Evolutionary conservation across 2,888 invertebrate genomes (phyloP), one percentile per base, ranked within the genome.

Genomic region (Trilocha varians): DNA sequence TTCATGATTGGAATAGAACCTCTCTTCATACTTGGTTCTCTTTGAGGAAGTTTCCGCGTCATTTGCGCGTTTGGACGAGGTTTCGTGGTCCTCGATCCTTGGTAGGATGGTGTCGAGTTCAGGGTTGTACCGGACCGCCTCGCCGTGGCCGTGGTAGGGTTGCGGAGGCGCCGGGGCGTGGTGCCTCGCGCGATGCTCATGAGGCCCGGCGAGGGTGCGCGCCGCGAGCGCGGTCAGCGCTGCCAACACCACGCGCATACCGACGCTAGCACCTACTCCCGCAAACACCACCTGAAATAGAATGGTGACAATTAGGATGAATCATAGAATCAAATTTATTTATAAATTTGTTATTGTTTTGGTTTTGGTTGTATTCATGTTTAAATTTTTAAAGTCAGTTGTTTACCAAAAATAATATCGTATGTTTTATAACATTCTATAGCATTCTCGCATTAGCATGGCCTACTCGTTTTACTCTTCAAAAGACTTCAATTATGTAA

Each of bases 111-210:
- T 85, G 57, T 87, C 87, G 49, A 87, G 61, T 53, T 87, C 87
- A 15, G 87, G 85, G 62, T 87, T 87, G 58, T 87, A 86, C 46
- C 87, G 78, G 50, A 87, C 87, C 47, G 86, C 80, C 61, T 87
- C 87, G 55, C 87, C 87, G 56, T 87, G 87, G 47, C 87, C 87
- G 53, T 74, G 78, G 60, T 87, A 88, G 48, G 85, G 84, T 57
- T 82, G 75, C n/a, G 77, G 72, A 37, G 73, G 78, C 41, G 66
- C 71, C 39, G 83, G 83, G 54, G 83, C 80, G 57, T 80, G 82
- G 62, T 86, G 87, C 57, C 87, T 70, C 59, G 85, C 85, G 62
- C 85, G 82, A 65, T 85, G 82, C 70, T 86, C 86, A 59, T 83
- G 82, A 53, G 84, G 80, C 53, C 77, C 68, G 61, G 83, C 85